Evolutionary conservation across 1,140 invertebrate genomes (phyloP).

Genomic region (Anoplophora glabripennis): DNA sequence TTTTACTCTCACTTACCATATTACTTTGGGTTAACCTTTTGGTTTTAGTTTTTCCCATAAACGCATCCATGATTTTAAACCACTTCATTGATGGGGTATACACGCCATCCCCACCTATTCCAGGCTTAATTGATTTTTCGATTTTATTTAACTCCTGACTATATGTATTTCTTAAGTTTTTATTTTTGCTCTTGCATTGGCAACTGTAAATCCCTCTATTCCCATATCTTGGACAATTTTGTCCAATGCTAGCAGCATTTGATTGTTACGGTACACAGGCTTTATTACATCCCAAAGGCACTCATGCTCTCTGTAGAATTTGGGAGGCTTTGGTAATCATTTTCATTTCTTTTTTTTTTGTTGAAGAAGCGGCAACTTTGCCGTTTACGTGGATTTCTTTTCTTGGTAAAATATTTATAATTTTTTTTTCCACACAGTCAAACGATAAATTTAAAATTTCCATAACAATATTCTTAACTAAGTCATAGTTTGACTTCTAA

Average conservation of each 20-base stretch:
- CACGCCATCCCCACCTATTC: too few species aligned
- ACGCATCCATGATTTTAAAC: too few species aligned
- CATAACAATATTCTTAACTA: too few species aligned
- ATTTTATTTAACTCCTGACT: conserved; percentile 12
- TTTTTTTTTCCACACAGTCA: too few species aligned
- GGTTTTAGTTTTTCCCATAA: too few species aligned
- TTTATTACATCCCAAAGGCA: conserved; percentile 6
- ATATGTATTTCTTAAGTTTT: conserved; percentile 15
- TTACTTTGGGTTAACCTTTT: neutral
- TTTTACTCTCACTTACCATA: neutral
- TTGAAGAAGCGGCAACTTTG: too few species aligned
- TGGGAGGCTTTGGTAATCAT: neutral
- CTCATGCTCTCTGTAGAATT: conserved; percentile 14
- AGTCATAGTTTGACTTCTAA: too few species aligned
- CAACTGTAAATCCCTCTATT: conserved; percentile 1
- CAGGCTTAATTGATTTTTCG: neutral
- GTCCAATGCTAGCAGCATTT: neutral
- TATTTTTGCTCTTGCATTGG: conserved; percentile 3
- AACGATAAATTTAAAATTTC: too few species aligned
- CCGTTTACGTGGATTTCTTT: too few species aligned
- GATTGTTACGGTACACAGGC: conserved; percentile 11
- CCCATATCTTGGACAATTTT: conserved; percentile 4
- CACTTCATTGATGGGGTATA: too few species aligned
- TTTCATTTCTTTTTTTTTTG: too few species aligned
- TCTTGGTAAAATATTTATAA: too few species aligned